Evolutionary conservation across 2,888 invertebrate species (phyloP), one percentile per base, ranked within the genome.

Genomic region (Amaurobius ferox): DNA sequence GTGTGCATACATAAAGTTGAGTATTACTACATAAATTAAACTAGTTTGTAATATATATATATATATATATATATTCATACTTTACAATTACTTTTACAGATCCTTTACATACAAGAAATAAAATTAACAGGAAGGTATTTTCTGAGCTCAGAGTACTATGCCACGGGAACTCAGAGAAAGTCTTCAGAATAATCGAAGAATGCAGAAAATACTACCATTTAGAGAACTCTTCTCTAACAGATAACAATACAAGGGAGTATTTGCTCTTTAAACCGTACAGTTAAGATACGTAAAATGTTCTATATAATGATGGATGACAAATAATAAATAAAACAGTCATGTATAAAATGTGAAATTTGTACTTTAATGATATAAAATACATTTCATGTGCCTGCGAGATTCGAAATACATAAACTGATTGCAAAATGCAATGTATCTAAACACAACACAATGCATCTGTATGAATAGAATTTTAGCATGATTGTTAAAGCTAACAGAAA

Each of bases 141-240:
- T 29, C 39, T 28, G 30, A 76, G 11, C 26, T 48, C 11, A n/a
- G 29, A 26, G 19, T 48, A 48, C 13, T 28, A 16, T 28, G 48
- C 5, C 11, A 66, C n/a, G 32, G 32, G n/a, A 19, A 66, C 28
- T 40, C 35, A 5, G 23, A 79, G 26, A 55, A 30, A 26, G 29
- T 64, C n/a, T 32, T 71, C 6, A 19, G 16, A 11, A 29, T 62
- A 11, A 71, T 79, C 23, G 71, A 64, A 64, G 71, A 79, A 64
- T 44, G 64, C 32, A 71, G 71, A 26, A 62, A 68, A 23, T 35
- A 35, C 35, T 35, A 7, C 35, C 9, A 55, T 3, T 1, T 3
- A 23, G 2, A 23, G 23, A 11, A 26, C 23, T 29, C 1, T 19
- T 7, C 13, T 11, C 0, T 11, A 16, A 44, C 28, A 11, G 26